Conservation (phyloP, 2,797 vertebrate species). For the Synaphobranchus kaupii region DNA sequence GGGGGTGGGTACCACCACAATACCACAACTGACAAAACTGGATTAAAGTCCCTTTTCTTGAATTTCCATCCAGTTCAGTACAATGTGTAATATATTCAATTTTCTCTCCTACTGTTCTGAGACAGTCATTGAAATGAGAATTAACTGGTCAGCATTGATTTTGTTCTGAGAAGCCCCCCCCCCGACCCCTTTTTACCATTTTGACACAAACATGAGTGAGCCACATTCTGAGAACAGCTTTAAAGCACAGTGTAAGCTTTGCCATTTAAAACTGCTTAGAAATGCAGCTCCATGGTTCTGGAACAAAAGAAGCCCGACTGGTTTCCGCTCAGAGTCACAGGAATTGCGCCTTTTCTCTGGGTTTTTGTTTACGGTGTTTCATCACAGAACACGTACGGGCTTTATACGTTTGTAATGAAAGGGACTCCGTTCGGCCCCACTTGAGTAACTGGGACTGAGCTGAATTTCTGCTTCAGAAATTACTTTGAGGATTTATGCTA, state of each 20-base stretch:
- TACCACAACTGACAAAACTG: background rate
- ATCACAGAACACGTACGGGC: background rate
- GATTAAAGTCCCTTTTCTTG: background rate
- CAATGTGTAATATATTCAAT: background rate
- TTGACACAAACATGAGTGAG: background rate
- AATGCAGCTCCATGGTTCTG: background rate
- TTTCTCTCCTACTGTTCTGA: background rate
- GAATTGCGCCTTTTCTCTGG: background rate
- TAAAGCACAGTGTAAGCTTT: background rate
- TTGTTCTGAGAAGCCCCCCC: background rate
- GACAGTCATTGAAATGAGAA: constrained; percentile 24
- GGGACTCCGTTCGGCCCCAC: background rate
- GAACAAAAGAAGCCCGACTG: background rate
- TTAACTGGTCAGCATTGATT: constrained; percentile 15
- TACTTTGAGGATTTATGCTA: constrained; percentile 5
- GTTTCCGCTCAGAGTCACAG: background rate
- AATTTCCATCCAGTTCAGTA: background rate
- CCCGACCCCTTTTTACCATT: background rate
- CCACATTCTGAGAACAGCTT: background rate
- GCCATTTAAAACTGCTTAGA: background rate
- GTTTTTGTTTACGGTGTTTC: background rate
- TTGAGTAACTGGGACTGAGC: background rate
- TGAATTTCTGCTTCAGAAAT: constrained; percentile 9
- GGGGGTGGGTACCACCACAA: background rate
- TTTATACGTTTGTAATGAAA: background rate